phyloP scores from a whole-genome alignment of 2,888 invertebrate genomes.

The Lumbricus terrestris region DNA sequence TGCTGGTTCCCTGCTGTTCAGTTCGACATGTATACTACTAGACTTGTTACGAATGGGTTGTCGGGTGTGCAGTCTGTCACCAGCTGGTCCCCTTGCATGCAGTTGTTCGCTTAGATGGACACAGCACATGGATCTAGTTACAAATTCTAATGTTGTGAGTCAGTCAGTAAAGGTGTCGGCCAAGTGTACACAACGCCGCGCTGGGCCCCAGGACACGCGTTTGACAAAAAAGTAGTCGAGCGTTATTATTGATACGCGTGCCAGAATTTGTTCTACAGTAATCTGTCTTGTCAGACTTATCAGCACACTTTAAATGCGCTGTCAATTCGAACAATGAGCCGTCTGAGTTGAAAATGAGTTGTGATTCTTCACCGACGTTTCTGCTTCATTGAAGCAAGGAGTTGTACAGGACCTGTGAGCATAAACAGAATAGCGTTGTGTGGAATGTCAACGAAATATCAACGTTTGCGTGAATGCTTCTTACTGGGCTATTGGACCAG shows the following conservation, averaged over 20 bases:
- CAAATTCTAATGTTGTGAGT: not conserved
- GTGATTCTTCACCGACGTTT: not conserved
- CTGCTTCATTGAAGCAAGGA: not conserved
- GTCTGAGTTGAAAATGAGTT: not conserved
- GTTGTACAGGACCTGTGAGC: not conserved
- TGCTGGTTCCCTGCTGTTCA: not conserved
- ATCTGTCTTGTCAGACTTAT: not conserved
- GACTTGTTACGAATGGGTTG: not conserved
- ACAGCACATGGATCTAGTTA: not conserved
- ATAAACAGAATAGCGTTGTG: not conserved
- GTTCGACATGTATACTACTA: not conserved
- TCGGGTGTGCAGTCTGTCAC: not conserved
- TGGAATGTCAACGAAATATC: not conserved
- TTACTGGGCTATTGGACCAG: too few species aligned
- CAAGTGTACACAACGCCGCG: not conserved
- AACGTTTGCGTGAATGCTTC: not conserved
- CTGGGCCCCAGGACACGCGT: not conserved
- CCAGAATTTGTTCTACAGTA: not conserved
- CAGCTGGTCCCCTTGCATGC: not conserved
- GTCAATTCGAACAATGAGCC: not conserved
- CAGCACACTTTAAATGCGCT: not conserved
- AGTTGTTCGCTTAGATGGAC: not conserved
- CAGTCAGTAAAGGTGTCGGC: not conserved
- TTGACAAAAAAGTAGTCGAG: not conserved
- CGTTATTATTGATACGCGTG: not conserved